Conservation (phyloP, 35 echinoderm and acorn worm species). For the Ophiothrix spiculata region DNA sequence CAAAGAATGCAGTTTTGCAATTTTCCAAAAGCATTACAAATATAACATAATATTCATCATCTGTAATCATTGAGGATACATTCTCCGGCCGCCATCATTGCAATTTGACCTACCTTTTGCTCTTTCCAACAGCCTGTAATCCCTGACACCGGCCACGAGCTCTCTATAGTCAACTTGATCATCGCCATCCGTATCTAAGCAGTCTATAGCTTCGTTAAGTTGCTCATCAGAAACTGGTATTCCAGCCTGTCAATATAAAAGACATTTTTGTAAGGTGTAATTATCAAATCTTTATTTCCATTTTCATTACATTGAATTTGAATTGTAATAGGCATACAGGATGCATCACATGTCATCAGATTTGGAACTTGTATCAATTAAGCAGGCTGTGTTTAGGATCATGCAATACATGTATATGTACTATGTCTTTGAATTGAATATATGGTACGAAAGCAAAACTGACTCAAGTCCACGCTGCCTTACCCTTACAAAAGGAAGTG, state of each 20-base stretch:
- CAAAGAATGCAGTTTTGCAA: background rate
- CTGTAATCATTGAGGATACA: background rate
- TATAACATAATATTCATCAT: background rate
- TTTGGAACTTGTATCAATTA: no score
- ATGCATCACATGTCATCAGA: no score
- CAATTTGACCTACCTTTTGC: constrained; percentile 26
- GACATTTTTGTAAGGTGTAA: background rate
- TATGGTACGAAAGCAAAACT: no score
- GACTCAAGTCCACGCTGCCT: no score
- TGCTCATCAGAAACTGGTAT: constrained; percentile 71
- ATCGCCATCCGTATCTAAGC: constrained; percentile 71
- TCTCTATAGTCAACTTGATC: constrained; percentile 86
- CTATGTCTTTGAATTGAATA: no score
- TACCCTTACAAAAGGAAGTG: no score
- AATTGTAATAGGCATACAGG: no score
- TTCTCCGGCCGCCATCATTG: background rate
- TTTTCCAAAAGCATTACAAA: background rate
- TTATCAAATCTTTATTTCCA: no score
- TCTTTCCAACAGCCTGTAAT: constrained; percentile 46
- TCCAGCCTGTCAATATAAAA: constrained; percentile 45
- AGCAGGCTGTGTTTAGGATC: no score
- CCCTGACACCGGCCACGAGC: constrained; percentile 69
- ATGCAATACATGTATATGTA: no score
- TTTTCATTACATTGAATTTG: no score
- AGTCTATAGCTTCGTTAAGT: constrained; percentile 75